Evolutionary conservation across 2,797 vertebrate genomes (phyloP), one percentile per base, ranked within the genome.

Genomic region (Amphiprion clarkii): DNA sequence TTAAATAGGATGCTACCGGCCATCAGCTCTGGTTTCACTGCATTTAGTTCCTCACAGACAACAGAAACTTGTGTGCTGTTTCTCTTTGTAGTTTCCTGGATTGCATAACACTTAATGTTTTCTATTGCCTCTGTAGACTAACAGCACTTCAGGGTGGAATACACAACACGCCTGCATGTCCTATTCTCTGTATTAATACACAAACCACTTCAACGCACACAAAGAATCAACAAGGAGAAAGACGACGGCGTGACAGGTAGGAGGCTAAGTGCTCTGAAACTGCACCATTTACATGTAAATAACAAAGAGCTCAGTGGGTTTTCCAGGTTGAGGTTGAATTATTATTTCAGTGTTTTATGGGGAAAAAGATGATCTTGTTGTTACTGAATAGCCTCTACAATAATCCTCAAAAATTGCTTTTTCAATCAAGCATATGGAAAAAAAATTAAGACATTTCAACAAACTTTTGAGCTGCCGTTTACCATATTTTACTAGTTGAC

Each of bases 201-300:
- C 87, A 85, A 82, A 76, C 13, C 52, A 4, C 40, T 44, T 2
- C 39, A 52, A 52, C 36, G 2, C 29, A 53, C 62, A 71, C 60
- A 53, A 36, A 73, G 56, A 60, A 55, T 33, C 48, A 19, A 27
- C 46, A 54, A 64, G 67, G 46, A 76, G 67, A 67, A 82, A 63
- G 87, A 64, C 39, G 36, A 56, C 1, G 12, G 54, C 19, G 76
- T 53, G 74, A 79, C 78, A 81, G 75, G 78, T 73, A 52, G 72
- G 68, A 85, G 62, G 80, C 56, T 42, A 79, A 83, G 76, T 75
- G 69, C 73, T 75, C 62, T 66, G 81, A 86, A 78, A 86, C 72
- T 46, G 44, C 12, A 19, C 14, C 9, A 87, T 92, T 84, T 79
- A 46, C 85, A 88, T 81, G 61, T 62, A 74, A 89, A 90, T 56